phyloP scores from a whole-genome alignment of 2,113 vertebrate genomes.

The Tympanuchus pallidicinctus region DNA sequence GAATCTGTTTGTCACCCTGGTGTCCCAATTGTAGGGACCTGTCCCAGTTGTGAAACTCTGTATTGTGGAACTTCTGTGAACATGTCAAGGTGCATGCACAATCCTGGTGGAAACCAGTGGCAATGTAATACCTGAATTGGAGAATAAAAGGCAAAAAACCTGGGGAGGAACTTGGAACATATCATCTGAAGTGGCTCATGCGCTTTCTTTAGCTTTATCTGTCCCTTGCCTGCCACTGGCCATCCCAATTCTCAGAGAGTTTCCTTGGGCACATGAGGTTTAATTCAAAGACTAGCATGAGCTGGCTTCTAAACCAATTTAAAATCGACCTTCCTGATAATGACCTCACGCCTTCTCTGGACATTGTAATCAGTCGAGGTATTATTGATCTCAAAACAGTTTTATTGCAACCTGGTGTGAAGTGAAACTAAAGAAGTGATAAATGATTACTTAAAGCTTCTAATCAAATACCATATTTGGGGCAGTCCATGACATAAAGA shows the following conservation, averaged over 20 bases:
- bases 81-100: constrained; percentile 89
- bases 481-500: not conserved
- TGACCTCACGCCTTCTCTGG: fast-evolving
- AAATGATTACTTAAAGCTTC: not conserved
- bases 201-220: constrained; percentile 47
- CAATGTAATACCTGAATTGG: constrained; percentile 81
- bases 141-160: constrained; percentile 81
- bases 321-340: not conserved
- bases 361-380: not conserved
- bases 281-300: not conserved
- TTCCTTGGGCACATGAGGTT: not conserved
- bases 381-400: not conserved
- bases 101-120: constrained; percentile 73
- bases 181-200: constrained; percentile 67
- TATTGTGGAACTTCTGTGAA: constrained; percentile 87
- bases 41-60: constrained; percentile 82
- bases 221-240: constrained; percentile 35
- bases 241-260: not conserved
- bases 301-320: not conserved
- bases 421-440: not conserved
- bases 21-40: constrained; percentile 79
- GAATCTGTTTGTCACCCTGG: constrained; percentile 77
- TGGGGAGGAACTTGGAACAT: constrained; percentile 74
- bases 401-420: not conserved
- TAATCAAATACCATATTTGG: not conserved